phyloP scores from a whole-genome alignment of 2,888 invertebrate genomes.

The Mythimna pallens region DNA sequence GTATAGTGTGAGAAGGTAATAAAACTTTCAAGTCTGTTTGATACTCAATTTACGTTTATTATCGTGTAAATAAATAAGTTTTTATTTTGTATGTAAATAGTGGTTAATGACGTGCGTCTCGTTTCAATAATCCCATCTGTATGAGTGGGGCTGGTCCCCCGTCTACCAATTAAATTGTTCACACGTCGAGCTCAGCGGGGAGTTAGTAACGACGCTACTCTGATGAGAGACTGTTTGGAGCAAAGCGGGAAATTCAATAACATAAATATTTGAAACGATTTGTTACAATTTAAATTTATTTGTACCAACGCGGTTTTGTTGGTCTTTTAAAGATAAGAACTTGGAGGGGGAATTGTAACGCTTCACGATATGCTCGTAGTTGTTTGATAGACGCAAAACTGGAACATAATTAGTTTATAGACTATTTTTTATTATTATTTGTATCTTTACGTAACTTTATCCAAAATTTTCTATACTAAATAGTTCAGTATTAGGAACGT shows the following conservation, averaged over 20 bases:
- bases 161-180: conserved; percentile 87
- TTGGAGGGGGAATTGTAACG: not conserved
- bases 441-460: no score
- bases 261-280: conserved; percentile 70
- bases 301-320: conserved; percentile 35
- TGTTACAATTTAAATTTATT: conserved; percentile 61
- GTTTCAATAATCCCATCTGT: conserved; percentile 75
- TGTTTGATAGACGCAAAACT: no score
- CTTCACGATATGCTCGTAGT: no score
- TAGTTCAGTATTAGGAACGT: no score
- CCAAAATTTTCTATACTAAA: no score
- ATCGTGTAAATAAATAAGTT: conserved; percentile 58
- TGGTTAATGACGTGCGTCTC: conserved; percentile 60
- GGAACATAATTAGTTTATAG: no score
- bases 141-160: conserved; percentile 78
- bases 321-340: conserved; percentile 6
- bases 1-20: conserved; percentile 46
- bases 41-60: conserved; percentile 63
- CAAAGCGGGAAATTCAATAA: conserved; percentile 71
- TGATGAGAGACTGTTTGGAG: conserved; percentile 70
- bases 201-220: conserved; percentile 63
- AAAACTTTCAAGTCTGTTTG: conserved; percentile 63
- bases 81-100: conserved; percentile 60
- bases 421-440: no score
- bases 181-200: conserved; percentile 87